Evolutionary conservation across 2,113 vertebrate species (phyloP).

Genomic region (Embiotoca jacksoni): DNA sequence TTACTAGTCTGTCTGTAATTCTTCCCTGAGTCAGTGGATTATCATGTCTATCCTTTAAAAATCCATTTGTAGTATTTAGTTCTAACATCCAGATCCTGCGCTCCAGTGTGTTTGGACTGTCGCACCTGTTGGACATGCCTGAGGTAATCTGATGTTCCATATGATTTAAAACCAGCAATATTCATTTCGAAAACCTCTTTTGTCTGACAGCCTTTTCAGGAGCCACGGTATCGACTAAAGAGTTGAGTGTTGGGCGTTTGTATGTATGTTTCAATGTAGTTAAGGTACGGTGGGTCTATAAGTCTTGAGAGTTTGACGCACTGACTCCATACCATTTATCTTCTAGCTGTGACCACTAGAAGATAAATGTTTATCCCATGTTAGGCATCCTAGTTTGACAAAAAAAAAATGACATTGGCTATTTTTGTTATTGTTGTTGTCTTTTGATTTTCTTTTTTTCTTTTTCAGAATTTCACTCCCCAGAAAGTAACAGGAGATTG

Average conservation of each 20-base stretch:
- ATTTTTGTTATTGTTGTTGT: too few species aligned
- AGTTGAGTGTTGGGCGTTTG: background rate
- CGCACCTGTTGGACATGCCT: conserved; percentile 23
- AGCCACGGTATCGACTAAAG: background rate
- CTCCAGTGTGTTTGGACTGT: conserved; percentile 1
- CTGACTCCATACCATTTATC: too few species aligned
- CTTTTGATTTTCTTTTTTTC: too few species aligned
- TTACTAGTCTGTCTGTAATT: conserved; percentile 57
- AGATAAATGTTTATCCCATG: too few species aligned
- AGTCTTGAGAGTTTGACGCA: too few species aligned
- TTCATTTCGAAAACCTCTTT: background rate
- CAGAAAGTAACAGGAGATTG: background rate
- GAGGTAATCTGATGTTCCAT: conserved; percentile 1
- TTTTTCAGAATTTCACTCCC: background rate
- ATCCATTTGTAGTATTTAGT: conserved; percentile 25
- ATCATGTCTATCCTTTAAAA: conserved; percentile 26
- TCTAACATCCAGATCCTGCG: conserved; percentile 13
- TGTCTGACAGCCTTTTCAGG: background rate
- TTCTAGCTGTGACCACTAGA: too few species aligned
- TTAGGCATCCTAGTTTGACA: too few species aligned
- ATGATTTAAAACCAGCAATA: background rate
- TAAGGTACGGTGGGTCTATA: too few species aligned
- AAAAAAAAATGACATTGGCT: too few species aligned
- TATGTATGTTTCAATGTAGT: background rate
- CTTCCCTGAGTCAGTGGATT: conserved; percentile 37